A percentile compares a stretch with the other conserved stretches of the same genome.
Conservation (phyloP, 2,113 vertebrate genomes). For the Smithornis capensis region DNA sequence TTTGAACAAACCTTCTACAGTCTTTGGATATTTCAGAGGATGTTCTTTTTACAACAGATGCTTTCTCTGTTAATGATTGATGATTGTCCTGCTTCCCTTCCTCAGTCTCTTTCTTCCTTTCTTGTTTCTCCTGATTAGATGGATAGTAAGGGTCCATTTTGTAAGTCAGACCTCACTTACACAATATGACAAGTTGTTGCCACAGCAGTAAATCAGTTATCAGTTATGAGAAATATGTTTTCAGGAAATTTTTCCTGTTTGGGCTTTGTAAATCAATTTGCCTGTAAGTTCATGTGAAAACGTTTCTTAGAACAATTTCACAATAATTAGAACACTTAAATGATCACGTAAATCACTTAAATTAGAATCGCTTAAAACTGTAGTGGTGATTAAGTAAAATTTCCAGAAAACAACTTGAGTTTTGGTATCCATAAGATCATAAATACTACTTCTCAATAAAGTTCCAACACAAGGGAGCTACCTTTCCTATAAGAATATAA, state of each 20-base stretch:
- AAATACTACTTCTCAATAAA: neutral
- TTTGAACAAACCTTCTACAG: neutral
- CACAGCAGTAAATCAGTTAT: neutral
- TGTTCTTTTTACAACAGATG: neutral
- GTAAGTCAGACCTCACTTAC: neutral
- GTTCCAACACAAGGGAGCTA: neutral
- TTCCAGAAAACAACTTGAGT: neutral
- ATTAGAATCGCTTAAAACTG: neutral
- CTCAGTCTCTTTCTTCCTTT: neutral
- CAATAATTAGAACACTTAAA: neutral
- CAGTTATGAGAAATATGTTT: neutral
- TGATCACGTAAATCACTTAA: too few species aligned
- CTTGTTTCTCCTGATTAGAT: neutral
- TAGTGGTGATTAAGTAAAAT: neutral
- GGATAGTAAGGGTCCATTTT: neutral
- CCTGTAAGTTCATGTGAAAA: neutral
- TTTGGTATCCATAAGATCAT: neutral
- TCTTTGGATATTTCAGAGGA: neutral
- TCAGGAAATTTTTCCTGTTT: neutral
- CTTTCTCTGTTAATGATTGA: neutral
- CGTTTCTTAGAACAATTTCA: neutral
- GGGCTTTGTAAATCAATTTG: neutral
- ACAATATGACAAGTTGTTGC: neutral
- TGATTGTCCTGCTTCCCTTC: neutral
- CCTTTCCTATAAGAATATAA: neutral